phyloP scores from a whole-genome alignment of 2,888 invertebrate species.

The Vanessa cardui region DNA sequence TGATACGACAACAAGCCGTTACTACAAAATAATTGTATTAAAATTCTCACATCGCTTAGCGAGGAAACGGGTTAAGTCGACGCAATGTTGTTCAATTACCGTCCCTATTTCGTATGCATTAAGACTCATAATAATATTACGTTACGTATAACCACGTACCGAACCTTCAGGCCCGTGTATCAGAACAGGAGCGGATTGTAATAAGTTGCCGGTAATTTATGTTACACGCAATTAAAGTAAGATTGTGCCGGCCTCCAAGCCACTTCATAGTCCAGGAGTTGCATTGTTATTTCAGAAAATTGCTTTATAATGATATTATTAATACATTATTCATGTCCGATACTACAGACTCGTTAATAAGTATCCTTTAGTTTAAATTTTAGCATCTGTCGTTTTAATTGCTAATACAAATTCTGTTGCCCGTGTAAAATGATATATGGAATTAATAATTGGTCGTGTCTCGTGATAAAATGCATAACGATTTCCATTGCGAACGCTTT shows the following conservation, averaged over 20 bases:
- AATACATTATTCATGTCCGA: constrained; percentile 2
- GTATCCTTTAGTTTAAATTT: not conserved
- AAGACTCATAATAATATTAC: constrained; percentile 3
- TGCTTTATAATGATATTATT: constrained; percentile 14
- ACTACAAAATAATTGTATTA: constrained; percentile 35
- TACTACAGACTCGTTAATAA: not conserved
- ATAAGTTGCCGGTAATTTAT: constrained; percentile 80
- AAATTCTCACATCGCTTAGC: constrained; percentile 35
- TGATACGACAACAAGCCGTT: constrained; percentile 21
- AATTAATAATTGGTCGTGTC: not conserved
- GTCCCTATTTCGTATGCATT: constrained; percentile 16
- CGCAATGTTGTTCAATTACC: constrained; percentile 13
- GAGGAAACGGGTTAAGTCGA: constrained; percentile 20
- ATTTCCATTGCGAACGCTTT: constrained; percentile 32
- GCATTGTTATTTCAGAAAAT: constrained; percentile 29
- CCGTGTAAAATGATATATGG: not conserved
- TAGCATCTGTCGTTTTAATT: constrained; percentile 1
- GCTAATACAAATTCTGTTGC: not conserved
- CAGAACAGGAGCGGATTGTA: constrained; percentile 76
- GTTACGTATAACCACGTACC: constrained; percentile 14
- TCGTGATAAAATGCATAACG: constrained; percentile 11
- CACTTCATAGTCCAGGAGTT: constrained; percentile 35
- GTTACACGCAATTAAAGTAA: constrained; percentile 81
- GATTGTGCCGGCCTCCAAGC: constrained; percentile 68
- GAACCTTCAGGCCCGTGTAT: constrained; percentile 54